Conservation (phyloP, 2,113 vertebrate genomes). For the Glaucomys volans region DNA sequence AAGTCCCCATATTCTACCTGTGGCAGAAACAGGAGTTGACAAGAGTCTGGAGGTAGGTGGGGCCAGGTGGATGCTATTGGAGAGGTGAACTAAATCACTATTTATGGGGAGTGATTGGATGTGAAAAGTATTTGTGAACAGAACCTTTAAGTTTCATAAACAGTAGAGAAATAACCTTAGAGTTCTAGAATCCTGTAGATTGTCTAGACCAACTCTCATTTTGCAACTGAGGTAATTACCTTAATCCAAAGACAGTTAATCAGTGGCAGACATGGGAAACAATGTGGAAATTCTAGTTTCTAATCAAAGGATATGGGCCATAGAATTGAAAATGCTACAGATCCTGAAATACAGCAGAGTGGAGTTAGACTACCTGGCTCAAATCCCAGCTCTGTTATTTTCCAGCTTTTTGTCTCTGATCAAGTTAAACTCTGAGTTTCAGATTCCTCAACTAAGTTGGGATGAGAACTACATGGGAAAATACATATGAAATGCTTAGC, state of each 20-base stretch:
- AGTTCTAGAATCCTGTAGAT: background rate
- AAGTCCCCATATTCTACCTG: conserved; percentile 98
- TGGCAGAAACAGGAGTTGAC: conserved; percentile 26
- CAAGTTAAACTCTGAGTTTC: background rate
- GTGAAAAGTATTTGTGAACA: background rate
- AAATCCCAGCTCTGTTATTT: background rate
- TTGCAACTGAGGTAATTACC: background rate
- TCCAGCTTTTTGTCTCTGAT: background rate
- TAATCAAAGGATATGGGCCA: background rate
- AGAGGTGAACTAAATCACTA: background rate
- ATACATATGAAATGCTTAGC: background rate
- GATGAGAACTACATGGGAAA: background rate
- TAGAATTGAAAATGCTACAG: background rate
- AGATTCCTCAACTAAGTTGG: background rate
- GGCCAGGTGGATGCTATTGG: background rate
- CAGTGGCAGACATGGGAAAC: background rate
- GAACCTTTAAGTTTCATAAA: background rate
- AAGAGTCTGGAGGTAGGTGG: background rate
- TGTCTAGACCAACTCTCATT: background rate
- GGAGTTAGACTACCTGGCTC: background rate
- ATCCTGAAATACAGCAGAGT: background rate
- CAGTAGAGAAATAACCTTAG: background rate
- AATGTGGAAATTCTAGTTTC: background rate
- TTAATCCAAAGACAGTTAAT: conserved; percentile 27
- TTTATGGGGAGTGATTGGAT: background rate